These are phyloP conservation scores for Panulirus ornatus DNA, from an alignment of 1,140 invertebrate genomes.

Conservation along the genomic window DNA sequence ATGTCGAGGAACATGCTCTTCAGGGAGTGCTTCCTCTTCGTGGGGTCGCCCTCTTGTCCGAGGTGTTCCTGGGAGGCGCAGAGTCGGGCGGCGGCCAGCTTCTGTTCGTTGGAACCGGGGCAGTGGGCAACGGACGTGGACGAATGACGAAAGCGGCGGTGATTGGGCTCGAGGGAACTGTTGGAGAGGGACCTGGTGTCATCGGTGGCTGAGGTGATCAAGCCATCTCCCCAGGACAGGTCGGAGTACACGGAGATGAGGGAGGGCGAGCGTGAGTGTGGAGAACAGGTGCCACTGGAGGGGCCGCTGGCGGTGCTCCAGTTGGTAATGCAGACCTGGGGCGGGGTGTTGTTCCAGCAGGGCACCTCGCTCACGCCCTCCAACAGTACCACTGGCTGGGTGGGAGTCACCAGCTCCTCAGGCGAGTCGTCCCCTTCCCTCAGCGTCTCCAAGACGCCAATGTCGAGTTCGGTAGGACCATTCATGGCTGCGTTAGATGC, in stretches of 20 bases:
- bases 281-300: conserved; percentile 30
- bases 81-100: conserved; percentile 13
- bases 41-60: not conserved
- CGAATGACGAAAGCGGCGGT: not conserved
- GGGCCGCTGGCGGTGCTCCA: conserved; percentile 52
- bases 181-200: not conserved
- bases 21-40: conserved; percentile 22
- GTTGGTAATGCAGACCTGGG: conserved; percentile 23
- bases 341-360: not conserved
- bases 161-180: not conserved
- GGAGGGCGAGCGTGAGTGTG: conserved; percentile 42
- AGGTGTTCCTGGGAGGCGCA: conserved; percentile 48
- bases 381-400: conserved; percentile 15
- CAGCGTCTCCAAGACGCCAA: not conserved
- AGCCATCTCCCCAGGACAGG: conserved; percentile 18
- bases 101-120: not conserved
- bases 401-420: not conserved
- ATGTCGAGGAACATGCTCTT: conserved; percentile 40
- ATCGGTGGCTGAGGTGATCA: not conserved
- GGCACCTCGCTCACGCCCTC: not conserved
- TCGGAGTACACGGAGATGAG: conserved; percentile 41
- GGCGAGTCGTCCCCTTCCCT: not conserved
- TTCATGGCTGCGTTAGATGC: not conserved
- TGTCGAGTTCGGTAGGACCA: not conserved
- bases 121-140: conserved; percentile 12